phyloP scores from a whole-genome alignment of 1,140 invertebrate genomes.

The Homarus americanus region DNA sequence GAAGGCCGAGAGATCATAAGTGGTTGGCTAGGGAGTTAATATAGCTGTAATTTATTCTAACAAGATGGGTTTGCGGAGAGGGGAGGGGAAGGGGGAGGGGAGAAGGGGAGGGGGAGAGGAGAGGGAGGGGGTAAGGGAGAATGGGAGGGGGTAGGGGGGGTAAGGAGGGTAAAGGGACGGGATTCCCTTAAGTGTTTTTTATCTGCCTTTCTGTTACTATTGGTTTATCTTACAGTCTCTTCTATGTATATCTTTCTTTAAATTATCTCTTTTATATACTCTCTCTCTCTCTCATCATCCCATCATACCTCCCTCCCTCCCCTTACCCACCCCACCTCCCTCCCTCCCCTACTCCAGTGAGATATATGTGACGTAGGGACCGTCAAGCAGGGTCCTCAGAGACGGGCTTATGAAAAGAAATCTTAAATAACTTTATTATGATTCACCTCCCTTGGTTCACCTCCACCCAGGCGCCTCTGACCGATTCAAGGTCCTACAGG shows the following conservation, averaged over 20 bases:
- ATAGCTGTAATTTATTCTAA: no score
- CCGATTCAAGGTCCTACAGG: neutral
- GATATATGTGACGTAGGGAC: slow-evolving; percentile 1
- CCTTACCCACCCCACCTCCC: neutral
- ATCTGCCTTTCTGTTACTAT: no score
- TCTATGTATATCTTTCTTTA: neutral
- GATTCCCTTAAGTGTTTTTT: no score
- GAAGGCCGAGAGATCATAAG: no score
- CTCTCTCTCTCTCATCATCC: neutral
- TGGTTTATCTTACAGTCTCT: no score
- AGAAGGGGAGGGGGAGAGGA: neutral
- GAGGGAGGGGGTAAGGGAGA: neutral
- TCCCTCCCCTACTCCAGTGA: neutral
- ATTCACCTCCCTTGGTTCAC: neutral
- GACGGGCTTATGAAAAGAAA: slow-evolving; percentile 18
- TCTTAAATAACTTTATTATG: slow-evolving; percentile 9
- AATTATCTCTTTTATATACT: neutral
- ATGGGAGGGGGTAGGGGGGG: neutral
- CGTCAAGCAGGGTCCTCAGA: neutral
- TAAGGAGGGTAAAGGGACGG: neutral
- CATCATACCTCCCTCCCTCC: neutral
- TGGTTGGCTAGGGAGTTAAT: no score
- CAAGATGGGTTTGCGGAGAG: neutral
- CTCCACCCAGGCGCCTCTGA: neutral
- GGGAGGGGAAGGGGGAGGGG: neutral